Evolutionary conservation across 2,888 invertebrate genomes (phyloP), one percentile per base, ranked within the genome.

Genomic region (Nebria brevicollis): DNA sequence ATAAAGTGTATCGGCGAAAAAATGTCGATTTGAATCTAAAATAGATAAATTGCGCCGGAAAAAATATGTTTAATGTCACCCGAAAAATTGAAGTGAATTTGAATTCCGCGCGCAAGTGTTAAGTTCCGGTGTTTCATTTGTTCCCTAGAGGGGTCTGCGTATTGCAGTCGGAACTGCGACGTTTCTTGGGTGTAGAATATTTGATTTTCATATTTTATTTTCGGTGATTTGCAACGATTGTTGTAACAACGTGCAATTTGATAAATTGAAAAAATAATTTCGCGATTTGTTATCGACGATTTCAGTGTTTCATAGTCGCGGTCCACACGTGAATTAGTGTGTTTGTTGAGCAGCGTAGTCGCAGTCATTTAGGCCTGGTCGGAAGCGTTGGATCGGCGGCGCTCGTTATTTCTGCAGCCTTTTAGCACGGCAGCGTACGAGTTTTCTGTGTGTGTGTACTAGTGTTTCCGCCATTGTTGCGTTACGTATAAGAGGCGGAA

Each of bases 401-500:
- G 75, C 80, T 81, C 70, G 75, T 75, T 54, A 54, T 54, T 75
- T 76, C 68, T 75, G 75, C 75, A 70, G 75, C 80, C 8, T 54
- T 72, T 41, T 70, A 79, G 79, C 78, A 79, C 70, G 66, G 64
- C 72, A 64, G 72, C 54, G 70, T 70, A 70, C 70, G 70, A 34
- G 25, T 70, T 70, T 25, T 66, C 20, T 80, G 80, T 72, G 80
- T 68, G 80, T 68, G 80, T 80, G 80, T 80, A 80, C 68, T 80
- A 81, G 80, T 81, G 80, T 72, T 70, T 75, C 80, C 80, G 80
- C 80, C 80, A 81, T 81, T 81, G 75, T 81, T 81, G 80, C 64
- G 72, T 66, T 81, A 76, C 68, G 75, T 75, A 76, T 81, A 76
- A 65, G 74, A 76, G 13, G 80, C 75, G 72, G 76, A 76, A 81